phyloP scores from a whole-genome alignment of 2,888 invertebrate species.

The Drosophila mercatorum region DNA sequence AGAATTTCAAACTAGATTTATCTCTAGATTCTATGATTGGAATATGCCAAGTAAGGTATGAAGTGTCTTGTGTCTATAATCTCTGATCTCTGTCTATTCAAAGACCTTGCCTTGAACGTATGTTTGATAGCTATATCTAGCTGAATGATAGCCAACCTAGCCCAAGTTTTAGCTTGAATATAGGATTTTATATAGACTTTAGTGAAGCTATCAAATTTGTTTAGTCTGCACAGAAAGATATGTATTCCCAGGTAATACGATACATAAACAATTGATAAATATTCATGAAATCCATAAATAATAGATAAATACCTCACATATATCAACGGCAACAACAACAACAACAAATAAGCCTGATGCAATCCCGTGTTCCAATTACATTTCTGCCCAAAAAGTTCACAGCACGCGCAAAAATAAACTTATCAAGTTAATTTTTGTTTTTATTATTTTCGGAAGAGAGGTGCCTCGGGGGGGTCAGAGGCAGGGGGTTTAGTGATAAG shows the following conservation, averaged over 20 bases:
- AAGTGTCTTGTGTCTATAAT: too few species aligned
- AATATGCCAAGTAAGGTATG: too few species aligned
- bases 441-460: constrained; percentile 19
- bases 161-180: background rate
- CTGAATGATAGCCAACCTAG: background rate
- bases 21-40: too few species aligned
- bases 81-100: too few species aligned
- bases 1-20: too few species aligned
- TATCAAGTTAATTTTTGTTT: constrained; percentile 27
- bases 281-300: too few species aligned
- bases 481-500: constrained; percentile 28
- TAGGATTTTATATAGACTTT: background rate
- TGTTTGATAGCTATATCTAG: background rate
- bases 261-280: background rate
- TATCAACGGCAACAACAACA: background rate
- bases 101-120: too few species aligned
- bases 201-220: too few species aligned
- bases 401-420: constrained; percentile 30
- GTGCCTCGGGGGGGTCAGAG: constrained; percentile 11
- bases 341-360: constrained; percentile 16
- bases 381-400: constrained; percentile 11
- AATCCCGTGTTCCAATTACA: constrained; percentile 41
- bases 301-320: background rate
- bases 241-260: too few species aligned
- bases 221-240: too few species aligned